Conservation (phyloP, 37 sponge, comb jelly and placozoan species). For the Theonella swinhoei region DNA sequence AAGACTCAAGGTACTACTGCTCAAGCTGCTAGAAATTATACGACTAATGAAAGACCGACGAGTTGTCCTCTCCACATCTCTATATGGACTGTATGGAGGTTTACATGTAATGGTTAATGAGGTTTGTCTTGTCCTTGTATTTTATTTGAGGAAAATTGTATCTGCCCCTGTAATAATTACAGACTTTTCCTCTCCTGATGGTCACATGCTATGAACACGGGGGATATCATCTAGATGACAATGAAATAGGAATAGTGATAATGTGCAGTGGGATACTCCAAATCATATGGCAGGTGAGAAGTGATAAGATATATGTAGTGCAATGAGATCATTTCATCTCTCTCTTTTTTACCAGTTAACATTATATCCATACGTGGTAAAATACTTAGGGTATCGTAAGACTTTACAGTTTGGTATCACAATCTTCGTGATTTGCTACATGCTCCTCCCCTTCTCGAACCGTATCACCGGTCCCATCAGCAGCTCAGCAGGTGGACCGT, state of each 20-base stretch:
- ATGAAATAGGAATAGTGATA: slow-evolving; percentile 70
- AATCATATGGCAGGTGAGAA: slow-evolving; percentile 62
- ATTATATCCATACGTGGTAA: slow-evolving; percentile 56
- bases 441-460: slow-evolving; percentile 69
- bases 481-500: neutral
- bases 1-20: neutral
- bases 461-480: slow-evolving; percentile 73
- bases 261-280: slow-evolving; percentile 38
- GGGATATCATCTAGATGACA: slow-evolving; percentile 76
- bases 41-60: slow-evolving; percentile 45
- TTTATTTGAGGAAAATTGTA: no score
- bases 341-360: no score
- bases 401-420: slow-evolving; percentile 21
- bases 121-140: slow-evolving; percentile 12
- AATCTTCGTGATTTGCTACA: slow-evolving; percentile 12
- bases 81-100: slow-evolving; percentile 67
- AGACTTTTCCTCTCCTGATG: slow-evolving; percentile 77
- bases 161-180: neutral
- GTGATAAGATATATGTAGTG: neutral
- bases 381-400: slow-evolving; percentile 54
- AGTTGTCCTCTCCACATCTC: slow-evolving; percentile 47
- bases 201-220: slow-evolving; percentile 72
- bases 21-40: slow-evolving; percentile 6
- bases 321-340: no score
- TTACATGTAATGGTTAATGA: slow-evolving; percentile 57